These are phyloP conservation scores for Polyergus mexicanus DNA, from an alignment of 1,140 invertebrate species.

Conservation along the genomic window DNA sequence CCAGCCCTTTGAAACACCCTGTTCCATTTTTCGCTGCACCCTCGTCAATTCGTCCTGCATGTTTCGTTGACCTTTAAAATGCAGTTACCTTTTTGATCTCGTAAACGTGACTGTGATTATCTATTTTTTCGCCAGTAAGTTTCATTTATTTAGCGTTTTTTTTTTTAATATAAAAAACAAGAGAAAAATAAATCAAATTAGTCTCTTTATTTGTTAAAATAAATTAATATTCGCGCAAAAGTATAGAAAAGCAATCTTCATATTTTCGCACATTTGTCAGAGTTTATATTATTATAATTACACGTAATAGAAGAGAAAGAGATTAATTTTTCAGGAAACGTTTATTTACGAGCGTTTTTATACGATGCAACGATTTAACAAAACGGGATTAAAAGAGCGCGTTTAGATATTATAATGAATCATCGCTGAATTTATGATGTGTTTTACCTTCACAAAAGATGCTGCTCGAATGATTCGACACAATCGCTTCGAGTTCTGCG, in stretches of 20 bases:
- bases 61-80: constrained; percentile 45
- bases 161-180: neutral
- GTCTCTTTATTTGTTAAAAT: constrained; percentile 1
- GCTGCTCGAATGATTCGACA: constrained; percentile 9
- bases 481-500: neutral
- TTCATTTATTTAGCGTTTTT: neutral
- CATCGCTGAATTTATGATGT: neutral
- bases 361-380: neutral
- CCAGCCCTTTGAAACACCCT: constrained; percentile 38
- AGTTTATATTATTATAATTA: neutral
- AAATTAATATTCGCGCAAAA: neutral
- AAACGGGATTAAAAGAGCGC: neutral
- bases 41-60: constrained; percentile 22
- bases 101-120: constrained; percentile 10
- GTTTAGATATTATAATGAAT: neutral
- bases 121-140: neutral
- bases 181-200: neutral
- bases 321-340: neutral
- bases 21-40: constrained; percentile 11
- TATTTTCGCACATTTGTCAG: too few species aligned
- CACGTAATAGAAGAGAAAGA: neutral
- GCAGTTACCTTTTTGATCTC: constrained; percentile 19
- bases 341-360: neutral
- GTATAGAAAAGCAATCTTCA: too few species aligned
- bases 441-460: constrained; percentile 11